A percentile compares a stretch with the other conserved stretches of the same genome.
Conservation (phyloP, 2,888 invertebrate species). For the Pharmacophagus antenor region DNA sequence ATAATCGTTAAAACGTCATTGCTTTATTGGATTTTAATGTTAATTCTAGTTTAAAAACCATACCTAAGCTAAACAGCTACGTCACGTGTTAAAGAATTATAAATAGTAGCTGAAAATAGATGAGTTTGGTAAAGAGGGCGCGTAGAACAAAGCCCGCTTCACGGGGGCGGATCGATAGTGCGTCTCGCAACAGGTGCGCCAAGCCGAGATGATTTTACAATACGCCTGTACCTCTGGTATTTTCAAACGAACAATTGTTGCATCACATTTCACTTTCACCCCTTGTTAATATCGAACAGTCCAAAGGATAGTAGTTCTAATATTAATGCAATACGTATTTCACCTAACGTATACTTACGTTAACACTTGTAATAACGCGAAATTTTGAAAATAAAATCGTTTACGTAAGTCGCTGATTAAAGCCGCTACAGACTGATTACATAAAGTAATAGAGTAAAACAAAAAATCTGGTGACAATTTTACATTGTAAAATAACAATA, state of each 20-base stretch:
- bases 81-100: slow-evolving; percentile 26
- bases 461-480: no score
- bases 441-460: no score
- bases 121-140: slow-evolving; percentile 30
- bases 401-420: no score
- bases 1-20: no score
- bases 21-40: not conserved
- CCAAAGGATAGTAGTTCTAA: no score
- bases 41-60: slow-evolving; percentile 7
- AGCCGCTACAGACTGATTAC: no score
- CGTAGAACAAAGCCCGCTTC: slow-evolving; percentile 35
- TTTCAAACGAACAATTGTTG: not conserved
- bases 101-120: slow-evolving; percentile 30
- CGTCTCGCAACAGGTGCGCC: slow-evolving; percentile 30
- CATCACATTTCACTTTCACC: not conserved
- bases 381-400: no score
- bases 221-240: slow-evolving; percentile 2
- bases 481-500: no score
- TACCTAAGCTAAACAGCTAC: slow-evolving; percentile 12
- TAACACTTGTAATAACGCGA: no score
- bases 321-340: no score
- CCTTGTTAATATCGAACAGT: no score
- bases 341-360: no score
- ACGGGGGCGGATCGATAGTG: slow-evolving; percentile 34
- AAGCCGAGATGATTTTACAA: slow-evolving; percentile 24